phyloP scores from a whole-genome alignment of 2,113 vertebrate species.

The Scomber japonicus region DNA sequence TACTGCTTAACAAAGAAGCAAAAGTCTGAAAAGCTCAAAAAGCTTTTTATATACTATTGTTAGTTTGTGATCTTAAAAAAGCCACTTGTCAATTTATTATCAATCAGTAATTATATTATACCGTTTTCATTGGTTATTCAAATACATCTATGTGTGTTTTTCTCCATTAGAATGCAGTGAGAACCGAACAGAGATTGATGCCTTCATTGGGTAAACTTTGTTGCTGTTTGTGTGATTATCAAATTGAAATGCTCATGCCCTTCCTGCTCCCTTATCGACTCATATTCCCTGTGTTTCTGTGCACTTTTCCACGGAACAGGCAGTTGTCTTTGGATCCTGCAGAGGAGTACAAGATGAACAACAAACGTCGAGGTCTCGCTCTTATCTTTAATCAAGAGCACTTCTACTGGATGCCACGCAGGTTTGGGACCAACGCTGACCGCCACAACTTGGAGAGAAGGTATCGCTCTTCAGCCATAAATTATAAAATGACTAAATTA shows the following conservation, averaged over 20 bases:
- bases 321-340: conserved; percentile 82
- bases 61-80: not conserved
- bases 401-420: conserved; percentile 87
- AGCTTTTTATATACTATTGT: not conserved
- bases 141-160: conserved; percentile 5
- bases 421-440: conserved; percentile 89
- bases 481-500: not conserved
- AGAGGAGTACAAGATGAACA: conserved; percentile 91
- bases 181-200: conserved; percentile 86
- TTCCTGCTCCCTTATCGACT: too few species aligned
- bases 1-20: conserved; percentile 44
- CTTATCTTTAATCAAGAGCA: conserved; percentile 96
- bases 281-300: not conserved
- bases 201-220: conserved; percentile 82
- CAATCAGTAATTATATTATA: not conserved
- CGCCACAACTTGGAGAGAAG: conserved; percentile 85
- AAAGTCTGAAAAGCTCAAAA: conserved; percentile 21
- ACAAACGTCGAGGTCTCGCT: conserved; percentile 89
- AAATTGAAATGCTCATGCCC: not conserved
- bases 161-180: conserved; percentile 71
- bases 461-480: conserved; percentile 68
- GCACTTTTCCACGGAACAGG: conserved; percentile 13
- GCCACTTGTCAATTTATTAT: not conserved
- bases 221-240: not conserved
- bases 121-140: not conserved